Base-by-base conservation (phyloP, 1,140 invertebrate genomes). In the Lordiphosa collinella region DNA sequence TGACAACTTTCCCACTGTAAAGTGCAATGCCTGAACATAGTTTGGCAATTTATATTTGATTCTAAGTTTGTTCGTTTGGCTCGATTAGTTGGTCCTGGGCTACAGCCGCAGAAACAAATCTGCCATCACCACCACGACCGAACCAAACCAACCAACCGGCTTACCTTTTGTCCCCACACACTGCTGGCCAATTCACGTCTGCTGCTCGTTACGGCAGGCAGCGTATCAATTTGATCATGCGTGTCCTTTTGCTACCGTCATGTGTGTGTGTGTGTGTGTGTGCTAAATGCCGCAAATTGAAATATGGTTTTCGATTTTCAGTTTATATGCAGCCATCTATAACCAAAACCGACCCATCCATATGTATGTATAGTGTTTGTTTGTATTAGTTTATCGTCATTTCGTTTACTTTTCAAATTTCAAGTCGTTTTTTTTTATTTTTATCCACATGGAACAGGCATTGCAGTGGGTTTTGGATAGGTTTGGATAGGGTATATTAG, bases 241-340 rank as follows among this genome's bases (percentile, higher is more conserved):
- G 76, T 82, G 43, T 84, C 76, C 71, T 72, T 60, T 57, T 10
- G 29, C 14, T 54, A 13, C 18, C 13, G 11, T 43, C 31, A 11
- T 52, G 16, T 31, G 31, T 35, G 38, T 40, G 40, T 38, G 29
- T 63, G 34, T 43, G 48, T 71, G 49, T 76, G 78, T 72, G 76
- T 70, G 78, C 78, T 82, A 82, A 82, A 82, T 82, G 76, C 78
- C 78, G 71, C 71, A 82, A 82, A 82, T 82, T 82, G 76, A 82
- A 82, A 82, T 82, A 82, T 82, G 76, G 76, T 82, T 82, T 82
- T 82, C 76, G 76, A 82, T 82, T 82, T 82, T 84, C 78, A 76
- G 71, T 82, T 82, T 84, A 82, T 84, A 84, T 76, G 78, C 76
- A 82, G 55, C 79, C 76, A 82, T 82, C 76, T 76, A 84, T 84